Evolutionary conservation across 2,797 vertebrate genomes (phyloP).

Genomic region (Peromyscus aztecus): DNA sequence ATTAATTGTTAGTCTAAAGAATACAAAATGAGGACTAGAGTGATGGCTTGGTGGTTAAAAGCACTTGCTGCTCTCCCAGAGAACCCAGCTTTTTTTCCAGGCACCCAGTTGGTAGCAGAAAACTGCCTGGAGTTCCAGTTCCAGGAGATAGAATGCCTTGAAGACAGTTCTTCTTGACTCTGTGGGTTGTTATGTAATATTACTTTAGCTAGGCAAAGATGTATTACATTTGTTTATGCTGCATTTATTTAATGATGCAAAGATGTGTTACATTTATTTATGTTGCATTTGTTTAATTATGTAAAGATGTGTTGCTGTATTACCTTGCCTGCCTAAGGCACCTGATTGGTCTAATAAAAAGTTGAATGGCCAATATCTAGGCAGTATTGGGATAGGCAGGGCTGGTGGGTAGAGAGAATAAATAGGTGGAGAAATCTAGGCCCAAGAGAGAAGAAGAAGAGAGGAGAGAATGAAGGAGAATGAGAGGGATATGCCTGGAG

Average conservation of each 20-base stretch:
- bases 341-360: neutral
- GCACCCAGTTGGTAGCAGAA: too few species aligned
- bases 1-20: neutral
- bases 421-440: neutral
- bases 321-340: neutral
- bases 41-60: neutral
- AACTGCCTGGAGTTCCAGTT: neutral
- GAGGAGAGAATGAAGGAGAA: neutral
- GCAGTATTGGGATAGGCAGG: neutral
- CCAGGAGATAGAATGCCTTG: fast-evolving
- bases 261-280: neutral
- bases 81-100: neutral
- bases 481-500: neutral
- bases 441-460: neutral
- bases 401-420: neutral
- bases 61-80: neutral
- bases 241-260: neutral
- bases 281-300: neutral
- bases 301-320: neutral
- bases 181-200: neutral
- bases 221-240: neutral
- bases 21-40: neutral
- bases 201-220: neutral
- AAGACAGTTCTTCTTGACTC: neutral
- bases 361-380: neutral